Evolutionary conservation across 2,888 invertebrate genomes (phyloP).

Genomic region (Hypena proboscidalis): DNA sequence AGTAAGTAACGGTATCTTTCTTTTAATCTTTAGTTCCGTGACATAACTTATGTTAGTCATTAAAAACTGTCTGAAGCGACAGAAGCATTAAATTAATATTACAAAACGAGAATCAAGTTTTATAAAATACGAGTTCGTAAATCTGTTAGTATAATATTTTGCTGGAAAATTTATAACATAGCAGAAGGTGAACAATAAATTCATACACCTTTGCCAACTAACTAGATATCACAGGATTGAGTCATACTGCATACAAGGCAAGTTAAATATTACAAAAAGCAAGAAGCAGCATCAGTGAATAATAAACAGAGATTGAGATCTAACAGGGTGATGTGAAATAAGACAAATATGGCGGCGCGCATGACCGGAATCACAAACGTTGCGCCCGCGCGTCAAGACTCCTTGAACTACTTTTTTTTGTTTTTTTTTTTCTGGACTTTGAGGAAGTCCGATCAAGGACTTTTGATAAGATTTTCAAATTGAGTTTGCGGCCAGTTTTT

Average conservation of each 20-base stretch:
- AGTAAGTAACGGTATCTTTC: neutral
- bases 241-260: conserved; percentile 48
- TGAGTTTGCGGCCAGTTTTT: conserved; percentile 26
- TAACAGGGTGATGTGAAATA: conserved; percentile 78
- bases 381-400: conserved; percentile 56
- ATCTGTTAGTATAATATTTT: too few species aligned
- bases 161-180: conserved; percentile 9
- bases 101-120: neutral
- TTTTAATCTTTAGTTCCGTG: neutral
- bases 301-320: conserved; percentile 78
- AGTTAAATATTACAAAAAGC: conserved; percentile 59
- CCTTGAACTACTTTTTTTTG: conserved; percentile 60
- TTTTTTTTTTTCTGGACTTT: conserved; percentile 38
- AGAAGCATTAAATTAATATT: neutral
- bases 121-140: too few species aligned
- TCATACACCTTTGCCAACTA: conserved; percentile 33
- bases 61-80: neutral
- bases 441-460: conserved; percentile 44
- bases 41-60: neutral
- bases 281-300: conserved; percentile 65
- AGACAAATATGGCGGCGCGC: conserved; percentile 77
- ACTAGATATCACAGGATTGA: conserved; percentile 40
- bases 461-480: conserved; percentile 34
- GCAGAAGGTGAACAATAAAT: conserved; percentile 17
- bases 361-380: conserved; percentile 71